phyloP scores from a whole-genome alignment of 2,113 vertebrate species.

The Arizona elegans region DNA sequence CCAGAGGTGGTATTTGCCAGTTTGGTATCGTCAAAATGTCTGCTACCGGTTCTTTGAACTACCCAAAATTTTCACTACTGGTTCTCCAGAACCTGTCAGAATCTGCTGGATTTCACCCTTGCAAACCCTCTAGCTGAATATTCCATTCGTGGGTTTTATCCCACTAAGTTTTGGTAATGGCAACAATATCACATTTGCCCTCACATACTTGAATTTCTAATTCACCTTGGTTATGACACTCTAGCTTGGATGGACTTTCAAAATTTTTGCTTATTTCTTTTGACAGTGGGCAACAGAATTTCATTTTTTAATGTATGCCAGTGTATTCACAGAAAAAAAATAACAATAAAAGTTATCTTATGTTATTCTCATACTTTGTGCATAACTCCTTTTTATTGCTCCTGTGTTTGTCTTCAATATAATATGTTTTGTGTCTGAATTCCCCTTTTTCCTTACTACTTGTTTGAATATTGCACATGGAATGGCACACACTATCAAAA shows the following conservation, averaged over 20 bases:
- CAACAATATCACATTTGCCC: background rate
- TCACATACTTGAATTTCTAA: background rate
- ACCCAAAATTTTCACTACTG: too few species aligned
- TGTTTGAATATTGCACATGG: background rate
- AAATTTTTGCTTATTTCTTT: background rate
- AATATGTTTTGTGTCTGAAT: background rate
- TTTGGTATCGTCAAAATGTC: too few species aligned
- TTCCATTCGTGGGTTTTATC: background rate
- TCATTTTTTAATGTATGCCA: background rate
- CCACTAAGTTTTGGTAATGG: background rate
- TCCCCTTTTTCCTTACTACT: background rate
- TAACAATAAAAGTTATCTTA: background rate
- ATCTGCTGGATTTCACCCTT: too few species aligned
- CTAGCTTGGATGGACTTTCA: background rate
- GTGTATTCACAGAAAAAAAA: background rate
- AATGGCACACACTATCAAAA: background rate
- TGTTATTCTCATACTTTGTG: background rate
- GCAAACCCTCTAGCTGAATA: background rate
- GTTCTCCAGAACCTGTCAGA: too few species aligned
- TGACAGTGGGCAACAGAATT: background rate
- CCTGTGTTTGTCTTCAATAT: background rate
- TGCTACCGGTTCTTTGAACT: too few species aligned
- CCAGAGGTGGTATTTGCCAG: too few species aligned
- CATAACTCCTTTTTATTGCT: background rate
- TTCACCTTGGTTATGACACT: background rate